A percentile compares a stretch with the other conserved stretches of the same genome.
Evolutionary conservation across 2,113 vertebrate species (phyloP).

Genomic region (Hydropotes inermis): DNA sequence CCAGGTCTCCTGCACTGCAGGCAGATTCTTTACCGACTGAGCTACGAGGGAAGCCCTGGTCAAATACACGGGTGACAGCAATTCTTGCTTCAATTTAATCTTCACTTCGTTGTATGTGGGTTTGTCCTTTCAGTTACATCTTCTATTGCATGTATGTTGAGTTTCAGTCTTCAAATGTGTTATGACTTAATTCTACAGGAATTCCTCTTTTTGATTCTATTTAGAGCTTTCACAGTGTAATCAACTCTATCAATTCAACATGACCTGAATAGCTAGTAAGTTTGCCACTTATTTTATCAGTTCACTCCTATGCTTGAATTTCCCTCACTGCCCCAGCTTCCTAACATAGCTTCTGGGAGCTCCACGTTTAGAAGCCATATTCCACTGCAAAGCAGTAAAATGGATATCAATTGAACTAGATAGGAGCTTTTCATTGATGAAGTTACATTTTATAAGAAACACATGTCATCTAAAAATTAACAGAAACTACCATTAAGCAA

Average conservation of each 20-base stretch:
- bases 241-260: neutral
- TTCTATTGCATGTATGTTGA: neutral
- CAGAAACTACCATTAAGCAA: neutral
- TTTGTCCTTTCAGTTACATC: neutral
- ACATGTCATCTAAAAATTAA: neutral
- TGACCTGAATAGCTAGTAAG: neutral
- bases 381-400: neutral
- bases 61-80: neutral
- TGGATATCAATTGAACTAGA: neutral
- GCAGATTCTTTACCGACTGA: neutral
- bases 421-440: neutral
- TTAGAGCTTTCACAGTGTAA: neutral
- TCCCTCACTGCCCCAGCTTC: neutral
- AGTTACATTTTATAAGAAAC: neutral
- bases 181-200: neutral
- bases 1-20: neutral
- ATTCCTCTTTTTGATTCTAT: constrained; percentile 10
- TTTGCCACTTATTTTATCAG: neutral
- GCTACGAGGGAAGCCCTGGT: neutral
- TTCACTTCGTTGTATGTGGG: neutral
- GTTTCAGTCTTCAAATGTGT: neutral
- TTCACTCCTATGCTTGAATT: neutral
- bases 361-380: neutral
- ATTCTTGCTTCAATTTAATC: neutral
- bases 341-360: neutral